Conservation (phyloP, 2,113 vertebrate genomes). For the Pangasianodon gigas region DNA sequence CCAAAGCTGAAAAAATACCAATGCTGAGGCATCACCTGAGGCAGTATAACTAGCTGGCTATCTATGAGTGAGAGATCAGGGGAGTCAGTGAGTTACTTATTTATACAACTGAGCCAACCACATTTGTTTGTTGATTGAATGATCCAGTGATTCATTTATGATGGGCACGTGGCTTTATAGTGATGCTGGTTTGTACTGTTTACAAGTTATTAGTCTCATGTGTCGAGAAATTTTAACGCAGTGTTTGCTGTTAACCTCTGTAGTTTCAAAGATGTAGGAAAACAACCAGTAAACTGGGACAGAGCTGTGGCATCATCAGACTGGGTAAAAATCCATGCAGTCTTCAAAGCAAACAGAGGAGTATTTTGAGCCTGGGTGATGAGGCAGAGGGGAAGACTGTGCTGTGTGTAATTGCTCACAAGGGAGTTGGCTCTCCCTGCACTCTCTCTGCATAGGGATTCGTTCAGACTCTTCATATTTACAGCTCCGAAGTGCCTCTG, state of each 20-base stretch:
- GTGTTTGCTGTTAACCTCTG: neutral
- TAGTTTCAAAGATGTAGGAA: neutral
- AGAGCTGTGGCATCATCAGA: conserved; percentile 22
- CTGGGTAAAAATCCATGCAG: conserved; percentile 20
- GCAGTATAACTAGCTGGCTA: neutral
- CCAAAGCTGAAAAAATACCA: neutral
- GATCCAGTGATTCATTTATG: neutral
- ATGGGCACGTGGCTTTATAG: neutral
- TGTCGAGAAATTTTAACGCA: neutral
- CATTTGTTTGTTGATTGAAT: neutral
- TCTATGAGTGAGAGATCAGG: neutral
- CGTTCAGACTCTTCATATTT: conserved; percentile 47
- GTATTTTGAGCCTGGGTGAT: conserved; percentile 41
- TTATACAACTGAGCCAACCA: neutral
- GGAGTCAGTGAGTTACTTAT: neutral
- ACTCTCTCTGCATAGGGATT: conserved; percentile 37
- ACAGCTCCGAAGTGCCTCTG: conserved; percentile 35
- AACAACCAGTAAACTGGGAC: conserved; percentile 23
- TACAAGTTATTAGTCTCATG: neutral
- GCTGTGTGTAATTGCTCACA: conserved; percentile 40
- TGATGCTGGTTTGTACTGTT: neutral
- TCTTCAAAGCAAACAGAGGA: conserved; percentile 40
- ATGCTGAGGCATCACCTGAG: neutral
- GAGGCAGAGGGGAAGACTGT: conserved; percentile 22
- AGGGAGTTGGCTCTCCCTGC: conserved; percentile 25